These are phyloP conservation scores for Chydorus sphaericus DNA, from an alignment of 2,888 invertebrate species.

Conservation along the genomic window DNA sequence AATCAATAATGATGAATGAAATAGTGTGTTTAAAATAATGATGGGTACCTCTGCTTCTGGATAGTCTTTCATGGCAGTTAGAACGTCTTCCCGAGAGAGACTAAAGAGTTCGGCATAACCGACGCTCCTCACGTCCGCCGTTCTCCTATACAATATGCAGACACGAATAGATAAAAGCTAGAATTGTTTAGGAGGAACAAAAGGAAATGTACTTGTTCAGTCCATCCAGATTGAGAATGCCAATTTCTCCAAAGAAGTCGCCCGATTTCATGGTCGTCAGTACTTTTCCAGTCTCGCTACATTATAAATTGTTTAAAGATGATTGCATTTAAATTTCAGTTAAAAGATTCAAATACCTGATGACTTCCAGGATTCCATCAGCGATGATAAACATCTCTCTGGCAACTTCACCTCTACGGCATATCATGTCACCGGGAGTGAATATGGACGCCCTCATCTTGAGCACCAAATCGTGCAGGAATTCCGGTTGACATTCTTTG, in stretches of 20 bases:
- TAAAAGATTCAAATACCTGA: conserved; percentile 34
- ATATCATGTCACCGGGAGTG: conserved; percentile 92
- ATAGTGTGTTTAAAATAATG: no score
- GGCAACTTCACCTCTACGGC: conserved; percentile 85
- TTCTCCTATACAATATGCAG: conserved; percentile 47
- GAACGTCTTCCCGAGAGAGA: conserved; percentile 79
- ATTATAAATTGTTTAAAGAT: conserved; percentile 15
- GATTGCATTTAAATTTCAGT: no score
- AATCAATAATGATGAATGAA: no score
- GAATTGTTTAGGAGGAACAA: no score
- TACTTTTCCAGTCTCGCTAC: conserved; percentile 78
- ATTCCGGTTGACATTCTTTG: conserved; percentile 95
- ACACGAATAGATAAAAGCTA: conserved; percentile 17
- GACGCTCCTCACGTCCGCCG: conserved; percentile 88
- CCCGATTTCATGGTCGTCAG: conserved; percentile 93
- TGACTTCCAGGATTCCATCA: conserved; percentile 87
- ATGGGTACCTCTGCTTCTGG: conserved; percentile 73
- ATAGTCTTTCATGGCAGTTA: conserved; percentile 91
- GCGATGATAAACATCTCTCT: conserved; percentile 98
- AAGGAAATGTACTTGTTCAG: conserved; percentile 90
- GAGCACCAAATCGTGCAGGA: conserved; percentile 85
- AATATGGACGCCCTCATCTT: conserved; percentile 98
- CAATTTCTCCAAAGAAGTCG: conserved; percentile 95
- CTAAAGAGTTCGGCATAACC: conserved; percentile 92
- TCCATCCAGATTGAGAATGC: conserved; percentile 86